Percentiles rank a stretch among this genome's conserved stretches.
Conservation (phyloP, 2,797 vertebrate species). For the Cyprinodon diabolis region DNA sequence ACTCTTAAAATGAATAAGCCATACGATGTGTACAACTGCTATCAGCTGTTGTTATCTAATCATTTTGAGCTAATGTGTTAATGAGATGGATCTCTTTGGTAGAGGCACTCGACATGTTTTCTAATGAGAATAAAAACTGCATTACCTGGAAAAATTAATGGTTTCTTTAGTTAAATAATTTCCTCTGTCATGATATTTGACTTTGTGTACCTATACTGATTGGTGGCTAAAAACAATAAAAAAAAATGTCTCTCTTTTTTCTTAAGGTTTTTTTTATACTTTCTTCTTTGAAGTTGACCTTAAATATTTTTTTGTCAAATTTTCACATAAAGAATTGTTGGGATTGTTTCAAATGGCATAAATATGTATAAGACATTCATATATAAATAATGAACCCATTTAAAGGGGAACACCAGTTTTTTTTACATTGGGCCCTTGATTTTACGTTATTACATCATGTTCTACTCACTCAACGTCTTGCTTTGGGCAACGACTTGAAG, state of each 20-base stretch:
- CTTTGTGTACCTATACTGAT: neutral
- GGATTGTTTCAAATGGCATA: neutral
- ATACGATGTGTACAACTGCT: neutral
- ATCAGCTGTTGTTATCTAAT: neutral
- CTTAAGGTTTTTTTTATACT: conserved; percentile 14
- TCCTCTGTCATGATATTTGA: neutral
- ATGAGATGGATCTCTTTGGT: neutral
- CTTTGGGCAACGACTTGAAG: no score
- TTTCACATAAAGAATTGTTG: neutral
- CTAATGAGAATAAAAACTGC: neutral
- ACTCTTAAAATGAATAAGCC: neutral
- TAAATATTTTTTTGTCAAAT: neutral
- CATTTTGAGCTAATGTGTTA: neutral
- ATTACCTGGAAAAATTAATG: neutral
- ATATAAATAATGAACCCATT: neutral
- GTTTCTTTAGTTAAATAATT: neutral
- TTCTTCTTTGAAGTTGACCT: neutral
- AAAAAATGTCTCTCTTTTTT: neutral
- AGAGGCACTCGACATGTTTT: neutral
- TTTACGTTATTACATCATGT: no score
- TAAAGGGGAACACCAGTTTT: no score
- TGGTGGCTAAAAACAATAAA: conserved; percentile 5
- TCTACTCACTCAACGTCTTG: no score
- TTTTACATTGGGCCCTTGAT: no score
- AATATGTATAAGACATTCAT: neutral